phyloP scores from a whole-genome alignment of 2,797 vertebrate genomes.

The Gallinago solitaria region DNA sequence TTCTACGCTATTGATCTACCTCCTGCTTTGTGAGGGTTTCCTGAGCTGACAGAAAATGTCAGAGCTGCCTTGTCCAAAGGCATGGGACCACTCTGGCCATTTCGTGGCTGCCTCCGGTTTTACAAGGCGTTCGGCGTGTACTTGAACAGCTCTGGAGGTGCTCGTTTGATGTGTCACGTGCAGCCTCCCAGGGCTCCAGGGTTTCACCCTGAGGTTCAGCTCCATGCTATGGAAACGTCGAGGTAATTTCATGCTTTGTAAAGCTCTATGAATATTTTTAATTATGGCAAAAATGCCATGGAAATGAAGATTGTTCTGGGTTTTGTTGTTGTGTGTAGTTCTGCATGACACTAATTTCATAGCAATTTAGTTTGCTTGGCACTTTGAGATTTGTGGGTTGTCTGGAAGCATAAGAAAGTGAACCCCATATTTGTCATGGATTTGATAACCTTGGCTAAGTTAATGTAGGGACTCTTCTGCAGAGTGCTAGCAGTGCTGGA shows the following conservation, averaged over 20 bases:
- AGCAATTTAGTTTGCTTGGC: constrained; percentile 9
- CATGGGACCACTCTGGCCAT: neutral
- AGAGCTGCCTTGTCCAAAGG: neutral
- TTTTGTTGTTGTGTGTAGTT: constrained; percentile 5
- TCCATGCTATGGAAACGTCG: neutral
- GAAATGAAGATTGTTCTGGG: constrained; percentile 44
- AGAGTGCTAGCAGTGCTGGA: neutral
- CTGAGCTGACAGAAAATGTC: constrained; percentile 4
- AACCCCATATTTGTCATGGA: neutral
- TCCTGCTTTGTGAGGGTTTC: neutral
- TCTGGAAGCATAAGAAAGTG: constrained; percentile 14
- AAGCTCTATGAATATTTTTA: constrained; percentile 60
- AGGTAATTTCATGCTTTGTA: constrained; percentile 62
- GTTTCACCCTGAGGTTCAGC: neutral
- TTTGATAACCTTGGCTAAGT: constrained; percentile 42
- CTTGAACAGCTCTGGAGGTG: neutral
- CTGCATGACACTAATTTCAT: constrained; percentile 44
- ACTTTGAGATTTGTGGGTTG: constrained; percentile 42
- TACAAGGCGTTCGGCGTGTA: neutral
- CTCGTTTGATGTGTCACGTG: constrained; percentile 17
- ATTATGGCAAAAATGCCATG: constrained; percentile 33
- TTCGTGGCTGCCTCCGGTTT: neutral
- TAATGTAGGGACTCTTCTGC: neutral
- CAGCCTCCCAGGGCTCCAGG: neutral
- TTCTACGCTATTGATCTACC: neutral